Conservation (phyloP, 2,113 vertebrate genomes). For the Pheucticus melanocephalus region DNA sequence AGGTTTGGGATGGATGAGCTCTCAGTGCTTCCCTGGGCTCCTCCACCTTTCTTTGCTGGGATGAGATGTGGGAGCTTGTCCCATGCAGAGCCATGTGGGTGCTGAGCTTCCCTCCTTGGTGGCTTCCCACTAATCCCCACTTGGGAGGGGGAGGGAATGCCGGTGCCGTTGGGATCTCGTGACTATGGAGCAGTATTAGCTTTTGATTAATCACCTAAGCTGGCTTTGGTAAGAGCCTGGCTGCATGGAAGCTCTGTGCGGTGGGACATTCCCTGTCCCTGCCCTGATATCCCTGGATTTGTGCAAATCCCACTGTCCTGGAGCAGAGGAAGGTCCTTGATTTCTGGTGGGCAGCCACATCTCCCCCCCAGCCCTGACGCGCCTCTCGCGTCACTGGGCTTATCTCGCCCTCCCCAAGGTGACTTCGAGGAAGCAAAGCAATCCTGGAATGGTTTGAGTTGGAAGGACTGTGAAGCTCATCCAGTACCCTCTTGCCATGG, state of each 20-base stretch:
- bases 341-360: background rate
- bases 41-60: background rate
- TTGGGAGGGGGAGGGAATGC: background rate
- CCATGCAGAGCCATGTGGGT: fast-evolving
- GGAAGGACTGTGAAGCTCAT: background rate
- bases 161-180: constrained; percentile 57
- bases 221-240: constrained; percentile 41
- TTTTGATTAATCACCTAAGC: constrained; percentile 79
- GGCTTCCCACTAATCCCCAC: constrained; percentile 50
- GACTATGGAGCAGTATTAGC: constrained; percentile 72
- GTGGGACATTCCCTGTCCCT: background rate
- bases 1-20: background rate
- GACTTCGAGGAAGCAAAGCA: background rate
- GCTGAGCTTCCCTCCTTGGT: background rate
- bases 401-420: constrained; percentile 52
- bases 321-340: background rate
- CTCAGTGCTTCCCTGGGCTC: background rate
- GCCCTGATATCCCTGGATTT: background rate
- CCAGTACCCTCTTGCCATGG: background rate
- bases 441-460: background rate
- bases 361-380: background rate
- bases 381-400: background rate
- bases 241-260: background rate
- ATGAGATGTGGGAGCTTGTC: background rate
- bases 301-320: background rate